Base-by-base conservation (phyloP, 2,113 vertebrate genomes). In the Dasyprocta punctata region DNA sequence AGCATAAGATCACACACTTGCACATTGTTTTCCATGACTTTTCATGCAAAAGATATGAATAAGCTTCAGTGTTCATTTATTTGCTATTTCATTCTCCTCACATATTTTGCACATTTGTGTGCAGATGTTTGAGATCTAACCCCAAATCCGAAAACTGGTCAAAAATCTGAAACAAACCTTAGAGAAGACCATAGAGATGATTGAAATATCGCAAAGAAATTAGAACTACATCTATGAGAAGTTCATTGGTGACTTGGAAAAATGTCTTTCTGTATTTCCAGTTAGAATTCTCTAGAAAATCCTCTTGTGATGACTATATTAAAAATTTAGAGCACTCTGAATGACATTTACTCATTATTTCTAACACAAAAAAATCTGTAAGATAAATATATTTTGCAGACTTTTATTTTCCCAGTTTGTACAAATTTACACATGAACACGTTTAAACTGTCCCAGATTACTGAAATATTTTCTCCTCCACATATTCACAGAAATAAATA, bases 181-280 rank as follows among this genome's bases (percentile, higher is more conserved):
- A 97, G 67, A 95, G 96, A 96, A 98, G 80, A 97, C 94, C 93
- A 96, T 96, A 91, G 73, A 97, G 95, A 96, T 86, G 69, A 10
- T 91, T 94, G 97, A 98, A 97, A 95, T 92, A 95, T 89, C 75
- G 87, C 86, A 90, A 94, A 97, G 69, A 56, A 98, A 98, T 98
- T 92, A 97, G 38, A 97, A 93, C 83, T 81, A 56, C 44, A 78
- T 30, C 54, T 95, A 71, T 80, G 88, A 97, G 52, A 86, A 52
- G 54, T 67, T 98, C 97, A 98, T 94, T 97, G 44, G 54, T 84
- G 4, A 41, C 71, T 85, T 88, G 44, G 63, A 95, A 96, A 10
- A 60, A 6, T 1, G 9, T 0, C 65, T 81, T 26, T 92, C 1
- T 78, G 2, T 63, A 20, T 94, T 87, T 93, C 54, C 56, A 67